Base-by-base conservation (phyloP, 2,113 vertebrate genomes). In the Dicrurus megarhynchus region DNA sequence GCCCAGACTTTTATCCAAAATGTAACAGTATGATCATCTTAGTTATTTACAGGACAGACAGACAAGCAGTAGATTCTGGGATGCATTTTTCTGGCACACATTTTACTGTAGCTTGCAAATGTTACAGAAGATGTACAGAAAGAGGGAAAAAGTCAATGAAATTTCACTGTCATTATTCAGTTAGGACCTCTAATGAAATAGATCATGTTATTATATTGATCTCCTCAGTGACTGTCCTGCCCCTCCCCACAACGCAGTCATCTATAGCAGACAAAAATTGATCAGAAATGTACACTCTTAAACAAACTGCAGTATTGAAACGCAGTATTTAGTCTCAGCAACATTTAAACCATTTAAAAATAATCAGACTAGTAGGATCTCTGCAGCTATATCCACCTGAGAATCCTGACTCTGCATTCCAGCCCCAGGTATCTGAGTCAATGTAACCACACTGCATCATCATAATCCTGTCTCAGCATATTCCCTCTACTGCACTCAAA, bases 191-290 rank as follows among this genome's bases (percentile, higher is more conserved):
- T 93, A 84, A 94, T 77, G 76, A 96, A 95, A 94, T 8, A 93
- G 68, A 95, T 94, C 70, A 86, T 77, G 71, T 53, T 95, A 68
- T 85, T 90, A 68, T 74, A 93, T 89, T 75, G 78, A 92, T 84
- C 87, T 52, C 56, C 56, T 91, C 13, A 0, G 69, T 37, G 82
- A 32, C 80, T 83, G 59, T 17, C 61, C 95, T 82, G 92, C 97
- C 95, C 95, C 97, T 98, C 97, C 97, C 95, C 41, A 90, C 52
- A 84, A 93, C 79, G 27, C 96, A 95, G 91, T 89, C 42, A 89
- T 92, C 60, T 93, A 73, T 3, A 92, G 71, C 80, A 94, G 80
- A 93, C 60, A 84, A 82, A 70, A 70, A 93, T 1, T 82, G 73
- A 84, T 81, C 59, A 94, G 49, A 95, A 94, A 92, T 39, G 37